Base-by-base conservation (phyloP, 2,888 invertebrate species). In the Polydrusus tereticollis region DNA sequence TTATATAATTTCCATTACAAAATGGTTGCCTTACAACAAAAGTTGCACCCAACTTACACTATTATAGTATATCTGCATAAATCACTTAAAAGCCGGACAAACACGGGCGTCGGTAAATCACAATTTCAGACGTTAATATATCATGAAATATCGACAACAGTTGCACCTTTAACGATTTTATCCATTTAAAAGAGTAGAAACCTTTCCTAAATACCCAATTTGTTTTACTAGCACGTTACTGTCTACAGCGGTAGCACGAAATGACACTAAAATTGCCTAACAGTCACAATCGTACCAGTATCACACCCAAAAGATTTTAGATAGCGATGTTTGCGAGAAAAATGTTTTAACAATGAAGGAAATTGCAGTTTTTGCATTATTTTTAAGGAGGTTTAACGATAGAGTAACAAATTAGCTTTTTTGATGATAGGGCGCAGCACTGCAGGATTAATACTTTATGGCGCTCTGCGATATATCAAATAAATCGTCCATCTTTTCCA, bases 281-380 rank as follows among this genome's bases (percentile, higher is more conserved):
- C 26, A n/a, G 29, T 16, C 26, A 29, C 45, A 41, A 62, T 62
- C 62, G 14, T 3, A 12, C 10, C 12, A 8, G 62, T 26, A 62
- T 62, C 45, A 45, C 62, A 45, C 45, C 62, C 45, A 62, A 45
- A 43, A 29, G 62, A 62, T 62, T 45, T 43, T 29, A 41, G 62
- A 62, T 62, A 59, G 23, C 18, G 43, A 5, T 23, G 20, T 41
- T 21, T 38, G 59, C 23, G 14, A 43, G 23, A 59, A 59, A 59
- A 59, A 59, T 59, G 23, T 10, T 36, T 57, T 36, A 36, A 57
- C 57, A 57, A 57, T 55, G 14, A 18, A 26, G 55, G 29, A 26
- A 55, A 26, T 20, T 29, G 21, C 21, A 36, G 57, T 18, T 36
- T 33, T 36, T 36, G 38, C 57, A 57, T 18, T 6, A 14, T 21